Conservation (phyloP, 2,888 invertebrate genomes). For the Cantharis lateralis region DNA sequence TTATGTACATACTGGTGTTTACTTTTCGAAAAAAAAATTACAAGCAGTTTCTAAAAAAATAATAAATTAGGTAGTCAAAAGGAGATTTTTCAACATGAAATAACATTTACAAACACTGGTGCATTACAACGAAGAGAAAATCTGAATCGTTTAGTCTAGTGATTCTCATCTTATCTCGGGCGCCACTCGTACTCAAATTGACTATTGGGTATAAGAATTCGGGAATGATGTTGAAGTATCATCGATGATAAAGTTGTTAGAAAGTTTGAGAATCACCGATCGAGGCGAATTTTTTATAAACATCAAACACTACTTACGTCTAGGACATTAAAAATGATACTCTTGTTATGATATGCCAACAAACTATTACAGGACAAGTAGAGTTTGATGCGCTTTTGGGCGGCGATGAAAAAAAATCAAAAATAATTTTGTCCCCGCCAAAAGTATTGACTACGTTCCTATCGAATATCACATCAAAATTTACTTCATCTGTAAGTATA, state of each 20-base stretch:
- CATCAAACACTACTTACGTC: constrained; percentile 8
- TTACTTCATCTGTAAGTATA: background rate
- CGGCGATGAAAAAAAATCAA: background rate
- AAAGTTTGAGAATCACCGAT: background rate
- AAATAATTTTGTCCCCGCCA: background rate
- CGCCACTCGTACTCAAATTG: background rate
- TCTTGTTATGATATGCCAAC: constrained; percentile 22
- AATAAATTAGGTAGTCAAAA: background rate
- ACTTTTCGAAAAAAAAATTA: constrained; percentile 6
- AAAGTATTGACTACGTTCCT: background rate
- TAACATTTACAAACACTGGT: constrained; percentile 27
- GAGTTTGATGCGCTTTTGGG: background rate
- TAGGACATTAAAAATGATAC: constrained; percentile 11
- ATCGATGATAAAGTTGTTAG: background rate
- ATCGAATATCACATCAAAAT: background rate
- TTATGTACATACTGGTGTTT: constrained; percentile 32
- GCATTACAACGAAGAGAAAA: background rate
- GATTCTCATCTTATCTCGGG: background rate
- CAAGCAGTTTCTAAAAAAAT: constrained; percentile 15
- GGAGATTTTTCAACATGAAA: constrained; percentile 20
- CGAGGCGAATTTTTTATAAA: constrained; percentile 1
- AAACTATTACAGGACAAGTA: constrained; percentile 2
- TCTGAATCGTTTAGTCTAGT: background rate
- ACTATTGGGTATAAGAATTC: background rate
- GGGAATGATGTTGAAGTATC: background rate